Evolutionary conservation across 2,888 invertebrate genomes (phyloP).

Genomic region (Blera fallax): DNA sequence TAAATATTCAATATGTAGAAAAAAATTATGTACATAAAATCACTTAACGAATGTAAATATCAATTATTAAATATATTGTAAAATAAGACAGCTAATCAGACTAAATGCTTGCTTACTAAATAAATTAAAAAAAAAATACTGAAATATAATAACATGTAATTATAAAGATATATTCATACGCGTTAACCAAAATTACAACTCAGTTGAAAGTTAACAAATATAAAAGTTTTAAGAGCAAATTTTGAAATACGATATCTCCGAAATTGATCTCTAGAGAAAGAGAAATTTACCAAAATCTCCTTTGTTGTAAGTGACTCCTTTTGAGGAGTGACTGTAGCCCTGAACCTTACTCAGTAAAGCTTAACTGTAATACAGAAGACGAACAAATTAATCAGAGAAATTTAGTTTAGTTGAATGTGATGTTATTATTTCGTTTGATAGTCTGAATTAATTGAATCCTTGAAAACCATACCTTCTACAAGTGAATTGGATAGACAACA

Average conservation of each 20-base stretch:
- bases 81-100: conserved; percentile 11
- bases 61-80: background rate
- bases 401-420: no score
- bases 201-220: conserved; percentile 14
- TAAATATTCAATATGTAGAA: background rate
- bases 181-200: background rate
- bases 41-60: conserved; percentile 15
- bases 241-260: background rate
- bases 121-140: background rate
- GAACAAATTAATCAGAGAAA: no score
- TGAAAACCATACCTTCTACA: no score
- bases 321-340: no score
- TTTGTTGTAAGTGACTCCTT: no score
- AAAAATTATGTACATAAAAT: conserved; percentile 23
- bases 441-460: no score
- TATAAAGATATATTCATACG: background rate
- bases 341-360: no score
- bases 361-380: no score
- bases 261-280: no score
- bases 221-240: background rate
- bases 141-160: background rate
- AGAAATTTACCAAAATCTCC: no score
- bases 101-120: conserved; percentile 9
- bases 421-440: no score
- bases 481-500: no score